phyloP scores from a whole-genome alignment of 1,140 invertebrate genomes.

The Brachionus rotundiformis region DNA sequence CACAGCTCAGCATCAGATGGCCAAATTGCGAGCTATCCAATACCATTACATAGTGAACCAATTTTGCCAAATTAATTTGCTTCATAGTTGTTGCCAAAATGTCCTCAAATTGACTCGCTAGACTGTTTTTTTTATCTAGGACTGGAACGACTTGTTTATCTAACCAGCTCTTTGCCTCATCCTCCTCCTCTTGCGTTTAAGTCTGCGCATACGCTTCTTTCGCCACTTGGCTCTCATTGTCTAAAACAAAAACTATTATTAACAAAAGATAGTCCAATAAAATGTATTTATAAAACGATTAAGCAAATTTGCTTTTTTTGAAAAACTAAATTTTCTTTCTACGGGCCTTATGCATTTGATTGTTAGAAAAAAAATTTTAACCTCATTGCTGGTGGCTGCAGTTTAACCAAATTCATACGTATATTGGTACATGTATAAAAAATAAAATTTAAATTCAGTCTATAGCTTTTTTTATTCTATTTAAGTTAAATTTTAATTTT shows the following conservation, averaged over 20 bases:
- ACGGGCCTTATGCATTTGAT: background rate
- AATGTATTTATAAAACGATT: background rate
- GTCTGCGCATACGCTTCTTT: slow-evolving; percentile 65
- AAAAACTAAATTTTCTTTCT: background rate
- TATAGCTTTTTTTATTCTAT: background rate
- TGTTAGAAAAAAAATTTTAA: slow-evolving; percentile 27
- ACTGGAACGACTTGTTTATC: background rate
- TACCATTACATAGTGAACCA: background rate
- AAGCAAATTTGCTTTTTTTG: slow-evolving; percentile 3
- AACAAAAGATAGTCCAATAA: background rate
- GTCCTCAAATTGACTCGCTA: background rate
- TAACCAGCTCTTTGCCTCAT: slow-evolving; percentile 66
- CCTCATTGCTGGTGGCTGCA: slow-evolving; percentile 16
- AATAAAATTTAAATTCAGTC: background rate
- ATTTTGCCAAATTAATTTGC: background rate
- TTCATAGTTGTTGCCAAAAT: background rate
- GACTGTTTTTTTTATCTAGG: slow-evolving; percentile 14
- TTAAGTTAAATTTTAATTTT: background rate
- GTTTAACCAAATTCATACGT: background rate
- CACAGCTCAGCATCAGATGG: background rate
- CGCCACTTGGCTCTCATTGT: slow-evolving; percentile 58
- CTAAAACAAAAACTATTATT: background rate
- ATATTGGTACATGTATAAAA: background rate
- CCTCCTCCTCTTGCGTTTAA: slow-evolving; percentile 66
- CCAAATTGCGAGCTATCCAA: background rate